phyloP scores from a whole-genome alignment of 1,140 invertebrate genomes.

The Bactericera cockerelli region DNA sequence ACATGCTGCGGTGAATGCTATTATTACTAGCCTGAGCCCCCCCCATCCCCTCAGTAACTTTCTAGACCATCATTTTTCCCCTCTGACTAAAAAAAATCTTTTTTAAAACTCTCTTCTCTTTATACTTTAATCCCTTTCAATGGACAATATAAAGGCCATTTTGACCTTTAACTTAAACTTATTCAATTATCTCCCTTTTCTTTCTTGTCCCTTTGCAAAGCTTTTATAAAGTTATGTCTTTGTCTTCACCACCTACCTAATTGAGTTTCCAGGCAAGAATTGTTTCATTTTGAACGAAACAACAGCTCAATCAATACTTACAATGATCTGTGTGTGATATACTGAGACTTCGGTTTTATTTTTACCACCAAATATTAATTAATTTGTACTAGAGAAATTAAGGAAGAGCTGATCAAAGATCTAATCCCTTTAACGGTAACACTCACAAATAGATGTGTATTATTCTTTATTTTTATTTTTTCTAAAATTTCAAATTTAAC shows the following conservation, averaged over 20 bases:
- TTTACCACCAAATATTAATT: too few relatives aligned
- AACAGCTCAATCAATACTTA: too few relatives aligned
- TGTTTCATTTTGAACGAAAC: too few relatives aligned
- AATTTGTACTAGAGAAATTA: too few relatives aligned
- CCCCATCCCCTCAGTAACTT: background rate
- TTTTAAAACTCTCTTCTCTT: conserved; percentile 1
- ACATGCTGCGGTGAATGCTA: conserved; percentile 9
- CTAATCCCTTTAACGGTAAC: too few relatives aligned
- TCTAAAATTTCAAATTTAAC: too few relatives aligned
- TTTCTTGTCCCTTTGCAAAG: background rate
- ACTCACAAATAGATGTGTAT: too few relatives aligned
- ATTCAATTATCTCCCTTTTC: conserved; percentile 5
- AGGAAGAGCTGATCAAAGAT: too few relatives aligned
- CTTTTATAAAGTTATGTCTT: conserved; percentile 9
- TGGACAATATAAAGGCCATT: conserved; percentile 7
- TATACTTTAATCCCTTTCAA: conserved; percentile 6
- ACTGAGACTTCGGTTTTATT: too few relatives aligned
- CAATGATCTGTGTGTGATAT: too few relatives aligned
- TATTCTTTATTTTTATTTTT: too few relatives aligned
- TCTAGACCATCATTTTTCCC: background rate
- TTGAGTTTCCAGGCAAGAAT: too few relatives aligned
- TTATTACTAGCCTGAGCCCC: conserved; percentile 1
- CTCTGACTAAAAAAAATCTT: background rate
- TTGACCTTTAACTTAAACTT: conserved; percentile 8
- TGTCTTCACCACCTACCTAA: background rate